Conservation (phyloP, 1,140 invertebrate genomes). For the Drosophila sproati region DNA sequence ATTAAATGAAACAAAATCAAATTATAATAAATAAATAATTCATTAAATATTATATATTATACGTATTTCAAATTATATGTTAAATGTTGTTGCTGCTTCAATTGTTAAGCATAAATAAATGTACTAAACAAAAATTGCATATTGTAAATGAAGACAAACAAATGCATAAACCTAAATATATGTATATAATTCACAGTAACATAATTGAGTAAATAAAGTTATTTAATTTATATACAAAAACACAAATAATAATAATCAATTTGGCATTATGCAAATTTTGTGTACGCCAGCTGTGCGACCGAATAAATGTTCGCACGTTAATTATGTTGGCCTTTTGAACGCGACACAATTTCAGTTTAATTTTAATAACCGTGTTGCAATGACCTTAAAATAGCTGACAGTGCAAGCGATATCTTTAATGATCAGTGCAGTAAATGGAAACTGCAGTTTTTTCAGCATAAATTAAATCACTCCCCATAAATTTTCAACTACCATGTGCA, state of each 20-base stretch:
- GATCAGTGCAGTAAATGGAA: neutral
- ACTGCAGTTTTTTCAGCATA: neutral
- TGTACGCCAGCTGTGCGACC: conserved; percentile 47
- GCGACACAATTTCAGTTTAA: conserved; percentile 56
- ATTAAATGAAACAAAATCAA: conserved; percentile 19
- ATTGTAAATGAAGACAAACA: conserved; percentile 65
- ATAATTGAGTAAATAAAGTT: conserved; percentile 82
- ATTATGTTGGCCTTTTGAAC: conserved; percentile 51
- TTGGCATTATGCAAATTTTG: conserved; percentile 71
- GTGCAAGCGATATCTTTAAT: neutral
- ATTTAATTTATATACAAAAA: conserved; percentile 80
- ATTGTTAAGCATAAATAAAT: conserved; percentile 79
- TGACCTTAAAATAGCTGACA: conserved; percentile 17
- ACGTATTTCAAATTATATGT: conserved; percentile 65
- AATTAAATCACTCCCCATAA: neutral
- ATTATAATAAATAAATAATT: conserved; percentile 17
- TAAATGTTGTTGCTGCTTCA: conserved; percentile 80
- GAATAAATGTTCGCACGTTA: conserved; percentile 74
- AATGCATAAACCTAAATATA: conserved; percentile 48
- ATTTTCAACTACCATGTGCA: neutral
- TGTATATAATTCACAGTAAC: conserved; percentile 69
- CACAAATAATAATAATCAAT: conserved; percentile 65
- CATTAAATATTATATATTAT: conserved; percentile 37
- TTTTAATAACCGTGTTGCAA: conserved; percentile 10
- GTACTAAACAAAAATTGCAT: conserved; percentile 64